Base-by-base conservation (phyloP, 1,140 invertebrate genomes). In the Drosophila truncata region DNA sequence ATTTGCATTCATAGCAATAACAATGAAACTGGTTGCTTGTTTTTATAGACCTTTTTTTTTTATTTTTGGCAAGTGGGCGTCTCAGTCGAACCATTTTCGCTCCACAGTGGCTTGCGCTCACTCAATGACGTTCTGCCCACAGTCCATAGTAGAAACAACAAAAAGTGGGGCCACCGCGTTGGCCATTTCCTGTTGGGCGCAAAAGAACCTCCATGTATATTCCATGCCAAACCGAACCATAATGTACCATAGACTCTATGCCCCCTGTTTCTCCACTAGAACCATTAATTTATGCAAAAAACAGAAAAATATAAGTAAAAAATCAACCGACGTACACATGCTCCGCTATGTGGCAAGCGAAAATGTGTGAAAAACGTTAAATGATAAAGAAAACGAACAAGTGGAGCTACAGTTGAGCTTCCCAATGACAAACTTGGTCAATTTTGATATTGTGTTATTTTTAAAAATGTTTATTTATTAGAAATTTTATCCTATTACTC, bases 331-430 rank as follows among this genome's bases (percentile, higher is more conserved):
- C 47, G 20, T 47, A 57, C 57, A 66, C 29, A 72, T 54, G 54
- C 63, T 61, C 27, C 58, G 42, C 69, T 47, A 63, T 50, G 59
- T 50, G 44, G 61, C 67, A 69, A 41, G 55, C 66, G 46, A 50
- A 80, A 42, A 83, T 77, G 78, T 84, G 82, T 82, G 80, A 82
- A 82, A 82, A 82, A 82, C 79, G 80, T 82, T 82, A 65, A 85
- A 64, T 72, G 81, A 84, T 85, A 84, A 84, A 80, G 72, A 55
- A 55, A 69, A 57, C 42, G 58, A 72, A 41, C 55, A 69, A 58
- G 44, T 78, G 46, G 35, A 62, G 61, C 20, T 49, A 70, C 37
- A 54, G 46, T 25, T 20, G 27, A 35, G 9, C 8, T 18, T 33
- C 3, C 11, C 20, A 14, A 64, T 25, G 27, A 7, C 2, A 8